Evolutionary conservation across 2,113 vertebrate species (phyloP), one percentile per base, ranked within the genome.

Genomic region (Corydoras sp.): DNA sequence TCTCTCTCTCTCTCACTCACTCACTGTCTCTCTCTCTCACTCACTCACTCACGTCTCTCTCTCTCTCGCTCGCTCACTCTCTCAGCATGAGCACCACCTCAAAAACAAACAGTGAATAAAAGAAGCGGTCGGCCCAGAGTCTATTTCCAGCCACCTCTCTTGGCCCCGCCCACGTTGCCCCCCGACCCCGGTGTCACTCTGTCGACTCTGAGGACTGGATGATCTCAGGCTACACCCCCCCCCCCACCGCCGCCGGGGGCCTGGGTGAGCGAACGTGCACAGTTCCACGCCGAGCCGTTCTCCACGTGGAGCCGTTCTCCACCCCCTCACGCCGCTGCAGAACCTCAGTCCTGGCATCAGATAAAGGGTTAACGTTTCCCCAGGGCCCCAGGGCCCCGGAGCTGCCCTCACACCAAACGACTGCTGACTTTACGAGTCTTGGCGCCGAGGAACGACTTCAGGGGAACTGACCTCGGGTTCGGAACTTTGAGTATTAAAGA

Each of bases 121-220:
- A 43, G 35, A 43, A 43, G 35, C 35, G 35, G 35, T 43, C 7
- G 35, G 35, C 35, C 1, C 0, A 2, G 35, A 43, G 7, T 43
- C 35, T 43, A 43, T 43, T 43, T 43, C 35, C 35, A 43, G 35
- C 35, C 4, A 2, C 4, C 35, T 2, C 35, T 43, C 18, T 43
- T 43, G 35, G 35, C 35, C 7, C 35, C 35, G 49, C 63, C 59
- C 29, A 13, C 64, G n/a, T 69, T 43, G 35, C 32, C 59, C 72
- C 64, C 60, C 12, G 68, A 60, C 75, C 65, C 71, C 59, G 9
- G 51, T 30, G 65, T 65, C 68, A 66, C 62, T 76, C 53, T 7
- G 72, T 70, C 59, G 66, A 48, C 64, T 81, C 12, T 75, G 29
- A 56, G 50, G 65, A 61, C 56, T 79, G 62, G 77, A 59, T 71